Evolutionary conservation across 2,888 invertebrate genomes (phyloP).

Genomic region (Xanthorhoe spadicearia): DNA sequence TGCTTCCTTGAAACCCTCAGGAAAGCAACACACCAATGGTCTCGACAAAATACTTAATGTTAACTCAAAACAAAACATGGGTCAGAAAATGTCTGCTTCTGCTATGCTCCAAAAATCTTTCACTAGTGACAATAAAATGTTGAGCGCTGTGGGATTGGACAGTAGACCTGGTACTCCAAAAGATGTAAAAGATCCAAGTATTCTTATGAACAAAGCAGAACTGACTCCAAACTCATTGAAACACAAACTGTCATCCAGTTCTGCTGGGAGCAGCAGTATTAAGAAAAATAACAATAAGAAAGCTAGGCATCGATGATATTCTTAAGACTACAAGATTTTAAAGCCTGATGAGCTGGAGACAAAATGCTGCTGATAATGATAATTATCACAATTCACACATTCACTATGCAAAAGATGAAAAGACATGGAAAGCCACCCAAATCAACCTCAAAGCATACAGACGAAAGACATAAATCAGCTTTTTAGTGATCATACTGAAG

Average conservation of each 20-base stretch:
- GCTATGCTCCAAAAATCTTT: slow-evolving; percentile 76
- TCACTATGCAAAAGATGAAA: no score
- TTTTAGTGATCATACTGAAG: no score
- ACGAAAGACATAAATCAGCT: no score
- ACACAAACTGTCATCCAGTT: slow-evolving; percentile 77
- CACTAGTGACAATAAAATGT: slow-evolving; percentile 73
- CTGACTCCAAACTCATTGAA: slow-evolving; percentile 76
- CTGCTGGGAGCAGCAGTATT: slow-evolving; percentile 79
- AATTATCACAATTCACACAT: no score
- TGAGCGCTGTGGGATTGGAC: slow-evolving; percentile 72
- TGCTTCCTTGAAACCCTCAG: slow-evolving; percentile 74
- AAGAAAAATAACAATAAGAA: slow-evolving; percentile 93
- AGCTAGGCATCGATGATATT: slow-evolving; percentile 89
- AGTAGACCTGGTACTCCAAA: slow-evolving; percentile 80
- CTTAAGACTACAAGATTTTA: not conserved
- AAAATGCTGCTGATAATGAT: no score
- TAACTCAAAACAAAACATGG: slow-evolving; percentile 70
- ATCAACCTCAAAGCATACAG: no score
- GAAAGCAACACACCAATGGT: slow-evolving; percentile 81
- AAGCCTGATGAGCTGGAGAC: no score
- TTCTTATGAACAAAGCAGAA: slow-evolving; percentile 70
- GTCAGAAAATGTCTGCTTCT: slow-evolving; percentile 68
- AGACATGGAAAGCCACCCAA: no score
- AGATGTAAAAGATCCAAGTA: slow-evolving; percentile 69
- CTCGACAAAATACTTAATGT: slow-evolving; percentile 73